These are phyloP conservation scores for Trachelipus rathkii DNA, from an alignment of 1,140 invertebrate genomes.

Conservation along the genomic window DNA sequence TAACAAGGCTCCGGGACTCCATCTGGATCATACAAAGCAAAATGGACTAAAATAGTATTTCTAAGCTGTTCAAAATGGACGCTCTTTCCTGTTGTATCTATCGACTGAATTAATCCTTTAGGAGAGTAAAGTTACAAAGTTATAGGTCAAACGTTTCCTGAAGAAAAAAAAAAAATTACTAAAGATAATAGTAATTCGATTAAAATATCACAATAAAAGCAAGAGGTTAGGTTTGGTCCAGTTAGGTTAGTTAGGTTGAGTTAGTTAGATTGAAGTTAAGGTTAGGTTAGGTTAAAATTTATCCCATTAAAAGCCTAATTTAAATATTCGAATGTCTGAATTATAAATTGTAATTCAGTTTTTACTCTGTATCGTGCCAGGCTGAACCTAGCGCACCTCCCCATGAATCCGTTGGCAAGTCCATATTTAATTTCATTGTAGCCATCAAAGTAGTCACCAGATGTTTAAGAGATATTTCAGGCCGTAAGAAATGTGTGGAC, in stretches of 20 bases:
- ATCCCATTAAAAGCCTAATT: no score
- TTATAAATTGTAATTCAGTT: background rate
- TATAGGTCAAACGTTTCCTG: no score
- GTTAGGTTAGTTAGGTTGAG: no score
- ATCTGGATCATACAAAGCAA: conserved; percentile 60
- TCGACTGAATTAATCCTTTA: conserved; percentile 61
- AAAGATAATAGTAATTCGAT: no score
- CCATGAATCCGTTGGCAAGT: conserved; percentile 85
- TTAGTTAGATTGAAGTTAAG: no score
- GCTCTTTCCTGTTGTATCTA: conserved; percentile 58
- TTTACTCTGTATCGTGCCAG: conserved; percentile 62
- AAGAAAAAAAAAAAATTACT: no score
- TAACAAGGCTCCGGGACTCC: conserved; percentile 60
- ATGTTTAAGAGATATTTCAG: conserved; percentile 22
- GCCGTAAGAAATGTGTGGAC: conserved; percentile 29
- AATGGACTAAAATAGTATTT: conserved; percentile 80
- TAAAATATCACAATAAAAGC: no score
- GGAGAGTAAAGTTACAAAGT: no score
- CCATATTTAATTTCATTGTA: conserved; percentile 74
- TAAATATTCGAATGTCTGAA: conserved; percentile 19
- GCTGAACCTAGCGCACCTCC: conserved; percentile 83
- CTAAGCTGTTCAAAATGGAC: conserved; percentile 67
- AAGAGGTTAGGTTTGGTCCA: no score
- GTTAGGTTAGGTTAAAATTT: no score
- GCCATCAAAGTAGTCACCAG: conserved; percentile 49